These are phyloP conservation scores for Coreius guichenoti DNA, from an alignment of 2,797 vertebrate genomes.

Conservation along the genomic window DNA sequence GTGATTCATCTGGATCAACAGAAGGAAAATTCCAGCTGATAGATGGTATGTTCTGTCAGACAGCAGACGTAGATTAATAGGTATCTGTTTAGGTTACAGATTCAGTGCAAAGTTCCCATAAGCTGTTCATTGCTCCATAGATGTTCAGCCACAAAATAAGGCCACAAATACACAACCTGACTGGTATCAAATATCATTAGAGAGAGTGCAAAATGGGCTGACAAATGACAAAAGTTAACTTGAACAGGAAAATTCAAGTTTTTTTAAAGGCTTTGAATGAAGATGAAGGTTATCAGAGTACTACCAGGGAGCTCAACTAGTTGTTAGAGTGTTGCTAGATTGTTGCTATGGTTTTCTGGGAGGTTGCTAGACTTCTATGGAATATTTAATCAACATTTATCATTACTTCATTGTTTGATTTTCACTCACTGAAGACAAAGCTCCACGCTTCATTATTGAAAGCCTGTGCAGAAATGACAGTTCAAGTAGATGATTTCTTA, in stretches of 20 bases:
- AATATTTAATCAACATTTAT: too few species aligned
- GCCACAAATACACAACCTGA: neutral
- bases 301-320: too few species aligned
- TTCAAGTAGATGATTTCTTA: slow-evolving; percentile 19
- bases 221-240: neutral
- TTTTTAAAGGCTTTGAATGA: neutral
- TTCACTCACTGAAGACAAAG: slow-evolving; percentile 9
- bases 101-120: neutral
- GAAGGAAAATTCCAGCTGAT: slow-evolving; percentile 49
- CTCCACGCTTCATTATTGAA: neutral
- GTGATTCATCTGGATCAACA: slow-evolving; percentile 63
- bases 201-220: neutral
- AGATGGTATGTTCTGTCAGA: slow-evolving; percentile 42
- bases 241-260: neutral
- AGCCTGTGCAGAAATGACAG: slow-evolving; percentile 35
- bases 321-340: too few species aligned
- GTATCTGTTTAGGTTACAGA: slow-evolving; percentile 23
- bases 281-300: neutral
- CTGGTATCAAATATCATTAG: neutral
- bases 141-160: neutral
- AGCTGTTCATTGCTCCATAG: neutral
- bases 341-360: too few species aligned
- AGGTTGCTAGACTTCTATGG: too few species aligned
- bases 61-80: slow-evolving; percentile 1
- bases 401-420: slow-evolving; percentile 12